phyloP scores from a whole-genome alignment of 2,888 invertebrate species.

The Rapana venosa region DNA sequence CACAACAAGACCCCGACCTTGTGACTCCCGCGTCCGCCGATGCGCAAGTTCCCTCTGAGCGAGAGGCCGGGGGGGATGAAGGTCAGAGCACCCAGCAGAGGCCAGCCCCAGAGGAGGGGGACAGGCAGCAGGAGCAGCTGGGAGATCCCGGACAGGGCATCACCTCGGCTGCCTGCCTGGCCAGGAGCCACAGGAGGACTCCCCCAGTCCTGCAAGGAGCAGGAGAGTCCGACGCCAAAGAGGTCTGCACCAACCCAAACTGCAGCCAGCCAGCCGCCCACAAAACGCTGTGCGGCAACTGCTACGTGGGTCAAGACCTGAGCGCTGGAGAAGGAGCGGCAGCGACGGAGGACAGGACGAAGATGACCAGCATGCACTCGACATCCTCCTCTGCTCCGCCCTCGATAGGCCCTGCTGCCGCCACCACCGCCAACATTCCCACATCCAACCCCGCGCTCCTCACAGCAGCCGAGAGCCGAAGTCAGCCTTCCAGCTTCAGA shows the following conservation, averaged over 20 bases:
- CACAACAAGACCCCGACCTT: background rate
- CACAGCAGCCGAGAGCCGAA: background rate
- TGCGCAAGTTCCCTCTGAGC: background rate
- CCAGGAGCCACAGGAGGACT: background rate
- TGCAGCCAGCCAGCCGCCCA: background rate
- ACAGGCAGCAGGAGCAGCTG: background rate
- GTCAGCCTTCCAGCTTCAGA: background rate
- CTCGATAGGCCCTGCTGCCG: background rate
- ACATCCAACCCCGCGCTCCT: background rate
- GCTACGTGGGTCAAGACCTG: slow-evolving; percentile 10
- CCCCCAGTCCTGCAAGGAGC: background rate
- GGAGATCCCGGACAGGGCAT: background rate
- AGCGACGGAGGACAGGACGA: background rate
- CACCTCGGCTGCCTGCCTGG: background rate
- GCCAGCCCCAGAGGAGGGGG: background rate
- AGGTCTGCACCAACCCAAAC: background rate
- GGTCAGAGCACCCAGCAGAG: too few relatives aligned
- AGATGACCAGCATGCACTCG: background rate
- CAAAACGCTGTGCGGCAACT: slow-evolving; percentile 25
- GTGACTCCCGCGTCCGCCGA: background rate
- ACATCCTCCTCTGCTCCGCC: background rate
- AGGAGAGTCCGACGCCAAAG: background rate
- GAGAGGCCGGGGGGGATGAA: background rate
- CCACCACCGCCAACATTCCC: too few relatives aligned
- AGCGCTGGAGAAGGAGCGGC: background rate